Evolutionary conservation across 2,888 invertebrate species (phyloP).

Genomic region (Lasioglossum vierecki): DNA sequence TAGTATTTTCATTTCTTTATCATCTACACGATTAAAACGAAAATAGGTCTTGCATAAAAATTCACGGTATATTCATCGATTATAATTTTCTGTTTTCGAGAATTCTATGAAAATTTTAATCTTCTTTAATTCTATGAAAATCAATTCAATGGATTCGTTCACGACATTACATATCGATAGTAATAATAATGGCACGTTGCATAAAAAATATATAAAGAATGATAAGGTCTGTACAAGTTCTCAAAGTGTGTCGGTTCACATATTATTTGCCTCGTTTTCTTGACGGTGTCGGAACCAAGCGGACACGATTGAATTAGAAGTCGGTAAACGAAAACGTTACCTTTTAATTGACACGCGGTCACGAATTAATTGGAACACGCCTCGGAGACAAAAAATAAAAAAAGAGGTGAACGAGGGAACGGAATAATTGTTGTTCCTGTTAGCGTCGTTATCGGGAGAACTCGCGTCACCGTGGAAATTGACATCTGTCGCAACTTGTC

Average conservation of each 20-base stretch:
- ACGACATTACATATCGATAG: too few species aligned
- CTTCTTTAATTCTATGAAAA: too few species aligned
- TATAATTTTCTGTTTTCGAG: too few species aligned
- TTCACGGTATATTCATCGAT: too few species aligned
- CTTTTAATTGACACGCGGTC: slow-evolving; percentile 51
- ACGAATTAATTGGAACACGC: slow-evolving; percentile 48
- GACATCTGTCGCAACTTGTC: slow-evolving; percentile 52
- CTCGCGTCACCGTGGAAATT: slow-evolving; percentile 50
- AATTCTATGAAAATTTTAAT: too few species aligned
- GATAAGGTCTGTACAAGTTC: background rate
- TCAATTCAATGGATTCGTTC: too few species aligned
- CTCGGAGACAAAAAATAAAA: background rate
- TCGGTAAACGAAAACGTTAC: slow-evolving; percentile 5
- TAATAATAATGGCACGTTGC: too few species aligned
- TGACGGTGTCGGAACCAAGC: background rate
- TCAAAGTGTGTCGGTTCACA: background rate
- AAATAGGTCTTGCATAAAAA: too few species aligned
- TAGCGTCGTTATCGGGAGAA: slow-evolving; percentile 52
- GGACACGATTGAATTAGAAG: background rate
- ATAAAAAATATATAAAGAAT: too few species aligned
- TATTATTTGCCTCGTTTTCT: background rate
- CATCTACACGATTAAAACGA: too few species aligned
- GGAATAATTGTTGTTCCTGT: slow-evolving; percentile 54
- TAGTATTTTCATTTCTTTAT: too few species aligned
- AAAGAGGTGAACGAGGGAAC: slow-evolving; percentile 16